These are phyloP conservation scores for Oxygymnocypris stewartii DNA, from an alignment of 2,113 vertebrate species.

Conservation along the genomic window DNA sequence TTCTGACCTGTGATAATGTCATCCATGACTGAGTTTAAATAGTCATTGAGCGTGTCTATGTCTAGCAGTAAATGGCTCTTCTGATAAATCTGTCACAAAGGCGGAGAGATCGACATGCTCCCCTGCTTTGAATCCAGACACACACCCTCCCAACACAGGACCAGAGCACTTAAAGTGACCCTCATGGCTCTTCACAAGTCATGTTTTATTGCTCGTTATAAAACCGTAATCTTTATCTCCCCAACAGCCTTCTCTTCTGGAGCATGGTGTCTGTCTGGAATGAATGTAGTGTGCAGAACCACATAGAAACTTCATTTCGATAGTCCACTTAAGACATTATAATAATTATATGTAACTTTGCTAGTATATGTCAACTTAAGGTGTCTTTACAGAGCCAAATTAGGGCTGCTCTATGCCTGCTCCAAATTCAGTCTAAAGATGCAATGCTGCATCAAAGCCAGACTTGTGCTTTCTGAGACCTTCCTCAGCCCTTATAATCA, in stretches of 20 bases:
- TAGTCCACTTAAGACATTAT: neutral
- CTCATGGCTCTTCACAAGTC: constrained; percentile 9
- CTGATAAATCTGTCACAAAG: constrained; percentile 45
- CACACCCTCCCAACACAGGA: neutral
- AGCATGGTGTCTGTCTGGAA: constrained; percentile 7
- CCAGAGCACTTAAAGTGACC: constrained; percentile 18
- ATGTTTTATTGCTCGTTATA: constrained; percentile 36
- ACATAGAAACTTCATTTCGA: neutral
- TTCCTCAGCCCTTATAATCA: neutral
- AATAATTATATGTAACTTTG: neutral
- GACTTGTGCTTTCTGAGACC: no score
- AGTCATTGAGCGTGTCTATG: constrained; percentile 30
- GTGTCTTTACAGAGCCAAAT: neutral
- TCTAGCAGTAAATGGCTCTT: constrained; percentile 29
- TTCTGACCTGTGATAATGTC: constrained; percentile 46
- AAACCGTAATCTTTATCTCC: constrained; percentile 28
- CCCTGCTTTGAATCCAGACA: constrained; percentile 5
- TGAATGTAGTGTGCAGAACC: neutral
- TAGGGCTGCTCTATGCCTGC: no score
- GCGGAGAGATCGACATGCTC: constrained; percentile 21
- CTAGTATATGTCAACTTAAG: neutral
- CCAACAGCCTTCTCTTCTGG: neutral
- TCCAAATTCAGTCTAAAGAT: neutral
- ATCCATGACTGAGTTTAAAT: constrained; percentile 35
- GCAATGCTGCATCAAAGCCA: no score